phyloP scores from a whole-genome alignment of 92 coral and sea anemone genomes.

The Bergia puertoricense region DNA sequence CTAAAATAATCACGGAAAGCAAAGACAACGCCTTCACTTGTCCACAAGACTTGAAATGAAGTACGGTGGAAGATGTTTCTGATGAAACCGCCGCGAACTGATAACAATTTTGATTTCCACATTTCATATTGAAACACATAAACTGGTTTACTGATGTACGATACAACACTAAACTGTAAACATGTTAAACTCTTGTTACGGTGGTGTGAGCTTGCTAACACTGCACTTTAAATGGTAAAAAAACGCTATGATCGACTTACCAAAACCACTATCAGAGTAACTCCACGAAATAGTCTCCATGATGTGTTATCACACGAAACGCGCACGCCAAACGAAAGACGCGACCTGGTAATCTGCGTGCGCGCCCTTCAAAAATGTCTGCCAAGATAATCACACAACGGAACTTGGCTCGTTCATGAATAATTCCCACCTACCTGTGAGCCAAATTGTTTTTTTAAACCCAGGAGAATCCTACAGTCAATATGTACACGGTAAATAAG shows the following conservation, averaged over 20 bases:
- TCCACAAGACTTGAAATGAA: not conserved
- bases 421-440: constrained; percentile 26
- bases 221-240: not conserved
- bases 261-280: constrained; percentile 69
- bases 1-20: not conserved
- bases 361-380: not conserved
- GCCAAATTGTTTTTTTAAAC: constrained; percentile 21
- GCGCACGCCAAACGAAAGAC: not conserved
- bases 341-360: not conserved
- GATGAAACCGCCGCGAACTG: not conserved
- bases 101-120: not conserved
- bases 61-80: not conserved
- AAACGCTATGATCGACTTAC: constrained; percentile 48
- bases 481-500: constrained; percentile 18
- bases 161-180: not conserved
- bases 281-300: constrained; percentile 71
- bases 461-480: constrained; percentile 1
- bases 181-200: not conserved
- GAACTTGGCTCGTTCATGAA: constrained; percentile 36
- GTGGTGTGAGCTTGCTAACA: not conserved
- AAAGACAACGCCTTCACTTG: constrained; percentile 4
- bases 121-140: not conserved
- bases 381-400: constrained; percentile 35
- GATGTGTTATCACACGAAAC: constrained; percentile 3
- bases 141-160: constrained; percentile 10